Percentiles rank a stretch among this genome's conserved stretches.
Conservation (phyloP, 2,888 invertebrate species). For the Spisula solida region DNA sequence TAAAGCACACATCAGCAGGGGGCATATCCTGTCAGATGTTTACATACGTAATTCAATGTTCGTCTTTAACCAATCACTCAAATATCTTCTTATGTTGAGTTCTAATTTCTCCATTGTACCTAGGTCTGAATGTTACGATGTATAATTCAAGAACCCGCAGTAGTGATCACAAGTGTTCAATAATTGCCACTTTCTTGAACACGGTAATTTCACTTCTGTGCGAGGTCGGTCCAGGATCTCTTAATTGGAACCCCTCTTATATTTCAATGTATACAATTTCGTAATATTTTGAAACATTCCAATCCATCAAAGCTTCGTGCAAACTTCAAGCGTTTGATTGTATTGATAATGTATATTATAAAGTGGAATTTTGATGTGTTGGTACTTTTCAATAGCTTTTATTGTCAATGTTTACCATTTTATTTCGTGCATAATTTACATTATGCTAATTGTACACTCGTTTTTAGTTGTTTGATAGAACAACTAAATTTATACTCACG, state of each 20-base stretch:
- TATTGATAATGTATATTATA: neutral
- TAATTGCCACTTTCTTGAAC: neutral
- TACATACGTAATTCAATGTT: neutral
- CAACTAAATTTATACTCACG: no score
- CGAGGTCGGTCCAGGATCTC: no score
- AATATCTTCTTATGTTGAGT: neutral
- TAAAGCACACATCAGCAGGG: neutral
- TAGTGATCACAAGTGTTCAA: neutral
- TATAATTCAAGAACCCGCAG: neutral
- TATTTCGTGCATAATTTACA: neutral
- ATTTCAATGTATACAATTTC: neutral
- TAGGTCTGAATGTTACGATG: neutral
- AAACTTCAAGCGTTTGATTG: neutral
- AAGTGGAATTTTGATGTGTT: neutral
- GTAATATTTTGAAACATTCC: neutral
- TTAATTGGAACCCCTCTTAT: neutral
- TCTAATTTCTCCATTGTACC: neutral
- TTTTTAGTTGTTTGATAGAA: neutral
- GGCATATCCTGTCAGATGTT: neutral
- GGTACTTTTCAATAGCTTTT: neutral
- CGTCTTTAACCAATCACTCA: neutral
- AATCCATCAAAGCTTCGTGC: neutral
- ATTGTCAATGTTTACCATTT: neutral
- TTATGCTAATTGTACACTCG: neutral
- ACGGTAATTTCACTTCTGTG: constrained; percentile 4